Percentiles rank a stretch among this genome's conserved stretches.
Conservation (phyloP, 1,140 invertebrate genomes). For the Drosophila asahinai region DNA sequence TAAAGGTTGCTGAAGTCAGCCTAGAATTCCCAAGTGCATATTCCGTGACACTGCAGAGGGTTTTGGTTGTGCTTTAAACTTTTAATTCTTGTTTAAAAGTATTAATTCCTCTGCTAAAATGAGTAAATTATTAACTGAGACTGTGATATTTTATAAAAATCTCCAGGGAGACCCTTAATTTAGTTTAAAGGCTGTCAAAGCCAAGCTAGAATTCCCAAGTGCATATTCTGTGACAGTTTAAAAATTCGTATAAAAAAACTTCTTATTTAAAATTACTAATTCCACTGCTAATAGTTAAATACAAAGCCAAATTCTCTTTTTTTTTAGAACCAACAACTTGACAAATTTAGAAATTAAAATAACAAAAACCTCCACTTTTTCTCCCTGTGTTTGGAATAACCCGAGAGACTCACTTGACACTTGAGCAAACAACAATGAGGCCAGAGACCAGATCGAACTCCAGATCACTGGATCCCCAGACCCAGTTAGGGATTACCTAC, state of each 20-base stretch:
- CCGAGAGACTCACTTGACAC: not conserved
- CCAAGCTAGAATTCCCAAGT: not conserved
- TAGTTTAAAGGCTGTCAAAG: not conserved
- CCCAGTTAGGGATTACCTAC: slow-evolving; percentile 85
- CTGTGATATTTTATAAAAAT: too few relatives aligned
- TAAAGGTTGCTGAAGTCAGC: not conserved
- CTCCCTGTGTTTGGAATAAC: not conserved
- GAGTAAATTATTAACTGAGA: too few relatives aligned
- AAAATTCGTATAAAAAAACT: too few relatives aligned
- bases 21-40: not conserved
- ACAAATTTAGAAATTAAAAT: not conserved
- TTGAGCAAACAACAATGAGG: slow-evolving; percentile 7
- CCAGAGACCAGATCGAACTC: slow-evolving; percentile 1
- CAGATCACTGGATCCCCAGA: too few relatives aligned
- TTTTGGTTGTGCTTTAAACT: too few relatives aligned
- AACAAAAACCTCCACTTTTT: not conserved
- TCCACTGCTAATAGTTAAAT: not conserved
- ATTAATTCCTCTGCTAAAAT: too few relatives aligned
- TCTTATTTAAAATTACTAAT: not conserved
- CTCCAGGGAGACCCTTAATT: too few relatives aligned
- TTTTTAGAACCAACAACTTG: too few relatives aligned
- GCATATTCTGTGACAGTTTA: not conserved
- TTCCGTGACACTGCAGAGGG: not conserved
- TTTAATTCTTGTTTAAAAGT: too few relatives aligned
- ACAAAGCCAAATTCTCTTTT: not conserved